phyloP scores from a whole-genome alignment of 2,113 vertebrate genomes.

The Erinaceus europaeus region DNA sequence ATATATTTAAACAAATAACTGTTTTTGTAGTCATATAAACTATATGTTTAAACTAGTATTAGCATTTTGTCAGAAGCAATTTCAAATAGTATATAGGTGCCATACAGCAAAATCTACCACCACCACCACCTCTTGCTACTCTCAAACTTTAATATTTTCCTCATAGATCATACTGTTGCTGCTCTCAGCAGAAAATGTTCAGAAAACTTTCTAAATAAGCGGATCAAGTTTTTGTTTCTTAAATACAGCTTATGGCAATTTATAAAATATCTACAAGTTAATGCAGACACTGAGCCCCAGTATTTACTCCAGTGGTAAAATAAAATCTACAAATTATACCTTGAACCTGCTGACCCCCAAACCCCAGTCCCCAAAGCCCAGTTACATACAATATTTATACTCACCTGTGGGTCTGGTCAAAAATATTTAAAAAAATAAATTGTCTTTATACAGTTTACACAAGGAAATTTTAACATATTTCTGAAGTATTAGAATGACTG shows the following conservation, averaged over 20 bases:
- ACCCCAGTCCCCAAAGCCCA: not conserved
- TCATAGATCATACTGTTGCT: no score
- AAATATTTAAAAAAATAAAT: not conserved
- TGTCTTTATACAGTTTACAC: not conserved
- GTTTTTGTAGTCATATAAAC: no score
- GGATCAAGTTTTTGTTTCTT: slow-evolving; percentile 26
- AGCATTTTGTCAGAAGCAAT: not conserved
- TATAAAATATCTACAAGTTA: no score
- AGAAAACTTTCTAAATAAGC: not conserved
- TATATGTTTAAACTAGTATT: not conserved
- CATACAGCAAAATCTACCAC: not conserved
- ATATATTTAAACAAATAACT: not conserved
- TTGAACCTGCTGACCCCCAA: not conserved
- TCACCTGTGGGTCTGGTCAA: not conserved
- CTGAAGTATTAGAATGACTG: not conserved
- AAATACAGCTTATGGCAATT: no score
- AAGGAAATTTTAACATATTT: not conserved
- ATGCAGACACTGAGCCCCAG: no score
- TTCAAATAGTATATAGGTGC: not conserved
- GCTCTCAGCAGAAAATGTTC: not conserved
- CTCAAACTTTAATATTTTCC: not conserved
- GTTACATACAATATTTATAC: not conserved
- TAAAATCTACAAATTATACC: not conserved
- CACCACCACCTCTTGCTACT: not conserved
- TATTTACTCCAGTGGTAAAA: no score